These are phyloP conservation scores for Myopa testacea DNA, from an alignment of 2,888 invertebrate genomes.

Conservation along the genomic window DNA sequence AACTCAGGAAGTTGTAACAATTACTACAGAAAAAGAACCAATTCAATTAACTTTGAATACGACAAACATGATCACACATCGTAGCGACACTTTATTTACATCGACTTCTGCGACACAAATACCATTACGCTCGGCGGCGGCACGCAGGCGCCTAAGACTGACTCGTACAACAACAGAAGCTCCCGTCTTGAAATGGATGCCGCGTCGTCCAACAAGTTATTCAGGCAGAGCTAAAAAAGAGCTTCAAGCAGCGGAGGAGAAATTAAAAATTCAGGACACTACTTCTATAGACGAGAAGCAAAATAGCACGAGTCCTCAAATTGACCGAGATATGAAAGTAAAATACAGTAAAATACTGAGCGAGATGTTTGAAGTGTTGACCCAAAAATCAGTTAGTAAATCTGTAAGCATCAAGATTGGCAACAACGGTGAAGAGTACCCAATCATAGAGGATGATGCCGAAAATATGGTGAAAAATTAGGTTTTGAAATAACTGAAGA, in stretches of 20 bases:
- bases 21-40: not conserved
- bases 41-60: not conserved
- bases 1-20: not conserved
- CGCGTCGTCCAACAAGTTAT: constrained; percentile 54
- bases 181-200: constrained; percentile 64
- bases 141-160: constrained; percentile 51
- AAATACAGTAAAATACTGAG: not conserved
- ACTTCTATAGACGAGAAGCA: not conserved
- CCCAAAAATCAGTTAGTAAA: constrained; percentile 70
- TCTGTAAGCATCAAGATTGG: constrained; percentile 71
- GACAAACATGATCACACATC: constrained; percentile 26
- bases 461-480: constrained; percentile 52
- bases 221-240: constrained; percentile 20
- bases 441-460: constrained; percentile 60
- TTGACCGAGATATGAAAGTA: constrained; percentile 47
- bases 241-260: not conserved
- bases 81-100: constrained; percentile 47
- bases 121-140: constrained; percentile 52
- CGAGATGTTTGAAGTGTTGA: constrained; percentile 58
- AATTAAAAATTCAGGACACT: not conserved
- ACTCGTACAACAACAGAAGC: constrained; percentile 55
- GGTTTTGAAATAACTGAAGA: not conserved
- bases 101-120: constrained; percentile 55
- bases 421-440: constrained; percentile 64
- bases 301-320: not conserved